Percentiles rank a stretch among this genome's conserved stretches.
These are phyloP conservation scores for Cliona cf. orientalis DNA, from an alignment of 37 sponge, comb jelly and placozoan genomes.

Conservation along the genomic window DNA sequence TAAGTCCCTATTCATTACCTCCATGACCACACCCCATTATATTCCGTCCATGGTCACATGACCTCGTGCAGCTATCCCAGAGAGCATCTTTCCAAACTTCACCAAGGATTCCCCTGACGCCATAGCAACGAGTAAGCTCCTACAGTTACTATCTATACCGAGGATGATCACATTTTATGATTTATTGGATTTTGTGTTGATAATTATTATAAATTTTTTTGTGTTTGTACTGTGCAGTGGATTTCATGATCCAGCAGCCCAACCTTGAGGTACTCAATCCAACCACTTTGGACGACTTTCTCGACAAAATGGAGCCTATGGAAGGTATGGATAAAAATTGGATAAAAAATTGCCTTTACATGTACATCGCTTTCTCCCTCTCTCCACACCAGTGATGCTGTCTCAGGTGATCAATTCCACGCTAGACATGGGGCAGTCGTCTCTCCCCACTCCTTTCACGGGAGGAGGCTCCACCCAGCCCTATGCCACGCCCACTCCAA, in stretches of 20 bases:
- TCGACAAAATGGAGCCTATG: constrained; percentile 72
- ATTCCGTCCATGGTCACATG: too few species aligned
- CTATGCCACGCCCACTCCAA: too few species aligned
- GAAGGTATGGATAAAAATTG: constrained; percentile 40
- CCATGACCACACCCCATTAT: too few species aligned
- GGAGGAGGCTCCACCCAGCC: too few species aligned
- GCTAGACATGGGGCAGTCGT: too few species aligned
- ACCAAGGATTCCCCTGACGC: not conserved
- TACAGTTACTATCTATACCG: not conserved
- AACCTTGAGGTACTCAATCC: constrained; percentile 73
- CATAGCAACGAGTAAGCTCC: not conserved
- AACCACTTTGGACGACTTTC: constrained; percentile 44
- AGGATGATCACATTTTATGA: constrained; percentile 3
- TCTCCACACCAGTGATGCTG: too few species aligned
- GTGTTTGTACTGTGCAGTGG: not conserved
- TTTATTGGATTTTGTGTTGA: not conserved
- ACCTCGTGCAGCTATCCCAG: not conserved
- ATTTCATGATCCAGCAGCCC: constrained; percentile 57
- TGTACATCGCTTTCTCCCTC: too few species aligned
- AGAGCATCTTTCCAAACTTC: not conserved
- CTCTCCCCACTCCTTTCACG: too few species aligned
- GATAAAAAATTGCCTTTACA: too few species aligned
- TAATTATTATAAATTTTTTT: not conserved
- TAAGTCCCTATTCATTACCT: too few species aligned
- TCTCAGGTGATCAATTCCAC: too few species aligned